phyloP scores from a whole-genome alignment of 2,113 vertebrate genomes.

The Thamnophis sirtalis region DNA sequence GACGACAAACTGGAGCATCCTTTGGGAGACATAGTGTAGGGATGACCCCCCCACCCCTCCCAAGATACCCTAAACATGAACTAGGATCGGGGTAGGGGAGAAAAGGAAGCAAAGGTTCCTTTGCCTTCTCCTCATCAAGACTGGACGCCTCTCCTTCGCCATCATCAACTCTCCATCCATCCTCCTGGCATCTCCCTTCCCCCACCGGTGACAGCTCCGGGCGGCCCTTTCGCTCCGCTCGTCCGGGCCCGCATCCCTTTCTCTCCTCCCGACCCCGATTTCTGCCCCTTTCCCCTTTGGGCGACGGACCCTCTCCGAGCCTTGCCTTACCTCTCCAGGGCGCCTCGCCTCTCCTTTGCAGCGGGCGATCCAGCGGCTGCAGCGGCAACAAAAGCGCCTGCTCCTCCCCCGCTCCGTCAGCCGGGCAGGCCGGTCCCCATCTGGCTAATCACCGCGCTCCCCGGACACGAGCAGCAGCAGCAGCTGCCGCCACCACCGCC shows the following conservation, averaged over 20 bases:
- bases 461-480: not conserved
- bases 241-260: not conserved
- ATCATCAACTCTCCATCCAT: not conserved
- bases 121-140: not conserved
- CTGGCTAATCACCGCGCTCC: conserved; percentile 11
- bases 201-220: not conserved
- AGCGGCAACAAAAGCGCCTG: conserved; percentile 20
- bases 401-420: conserved; percentile 9
- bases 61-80: not conserved
- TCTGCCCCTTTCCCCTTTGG: not conserved
- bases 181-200: not conserved
- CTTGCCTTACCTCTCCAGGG: not conserved
- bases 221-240: not conserved
- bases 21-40: too few species aligned
- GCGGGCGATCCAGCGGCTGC: not conserved
- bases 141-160: not conserved
- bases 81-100: not conserved
- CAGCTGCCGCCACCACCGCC: not conserved
- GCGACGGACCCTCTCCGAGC: not conserved
- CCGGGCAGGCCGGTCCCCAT: conserved; percentile 20
- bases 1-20: not conserved
- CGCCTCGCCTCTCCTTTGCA: not conserved
- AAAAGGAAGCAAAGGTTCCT: not conserved
- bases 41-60: not conserved
- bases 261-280: not conserved